These are phyloP conservation scores for Eupelmus urozonus DNA, from an alignment of 2,888 invertebrate species.

Conservation along the genomic window DNA sequence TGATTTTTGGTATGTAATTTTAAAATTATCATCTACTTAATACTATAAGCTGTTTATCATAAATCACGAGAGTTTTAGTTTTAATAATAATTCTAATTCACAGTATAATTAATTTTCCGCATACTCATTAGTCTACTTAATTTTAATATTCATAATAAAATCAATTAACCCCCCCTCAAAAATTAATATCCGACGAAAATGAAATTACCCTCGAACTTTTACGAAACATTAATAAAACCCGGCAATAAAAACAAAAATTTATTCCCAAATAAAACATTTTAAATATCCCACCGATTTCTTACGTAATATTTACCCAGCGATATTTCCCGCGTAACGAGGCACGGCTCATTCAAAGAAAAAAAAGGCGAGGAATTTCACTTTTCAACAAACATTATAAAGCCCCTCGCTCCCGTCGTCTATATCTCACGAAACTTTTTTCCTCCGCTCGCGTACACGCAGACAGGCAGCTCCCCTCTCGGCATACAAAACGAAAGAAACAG, in stretches of 20 bases:
- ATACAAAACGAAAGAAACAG: slow-evolving; percentile 41
- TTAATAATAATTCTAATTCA: too few relatives aligned
- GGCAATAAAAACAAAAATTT: too few relatives aligned
- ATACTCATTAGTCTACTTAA: too few relatives aligned
- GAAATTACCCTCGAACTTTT: too few relatives aligned
- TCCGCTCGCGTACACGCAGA: neutral
- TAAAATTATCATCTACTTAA: neutral
- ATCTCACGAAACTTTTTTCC: slow-evolving; percentile 37
- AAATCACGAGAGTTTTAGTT: neutral
- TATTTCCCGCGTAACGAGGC: neutral
- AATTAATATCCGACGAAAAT: too few relatives aligned
- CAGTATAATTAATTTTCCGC: too few relatives aligned
- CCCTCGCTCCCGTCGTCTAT: neutral
- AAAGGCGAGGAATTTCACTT: neutral
- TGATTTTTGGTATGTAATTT: slow-evolving; percentile 15
- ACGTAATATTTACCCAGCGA: too few relatives aligned
- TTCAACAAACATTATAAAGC: slow-evolving; percentile 10
- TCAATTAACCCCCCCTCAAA: too few relatives aligned
- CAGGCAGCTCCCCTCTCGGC: neutral
- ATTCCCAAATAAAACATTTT: too few relatives aligned
- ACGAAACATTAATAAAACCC: too few relatives aligned
- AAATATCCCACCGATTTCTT: too few relatives aligned
- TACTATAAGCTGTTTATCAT: neutral
- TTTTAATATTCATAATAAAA: too few relatives aligned
- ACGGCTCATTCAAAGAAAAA: neutral